Evolutionary conservation across 1,140 invertebrate genomes (phyloP).

Genomic region (Hyles vespertilio): DNA sequence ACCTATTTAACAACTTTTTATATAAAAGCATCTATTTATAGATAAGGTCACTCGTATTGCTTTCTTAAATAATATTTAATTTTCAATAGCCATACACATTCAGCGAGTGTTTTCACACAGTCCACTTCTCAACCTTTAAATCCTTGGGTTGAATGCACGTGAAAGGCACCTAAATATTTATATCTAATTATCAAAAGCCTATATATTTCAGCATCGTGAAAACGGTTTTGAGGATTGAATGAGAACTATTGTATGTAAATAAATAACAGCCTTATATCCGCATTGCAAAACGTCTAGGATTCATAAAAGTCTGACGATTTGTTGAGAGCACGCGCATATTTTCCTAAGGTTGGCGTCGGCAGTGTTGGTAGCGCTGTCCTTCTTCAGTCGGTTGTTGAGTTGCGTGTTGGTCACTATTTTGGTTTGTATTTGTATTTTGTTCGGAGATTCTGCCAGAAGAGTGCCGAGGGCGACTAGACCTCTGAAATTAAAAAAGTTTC

Average conservation of each 20-base stretch:
- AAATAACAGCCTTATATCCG: constrained; percentile 23
- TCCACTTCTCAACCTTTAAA: no score
- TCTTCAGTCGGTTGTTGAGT: constrained; percentile 52
- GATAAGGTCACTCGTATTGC: no score
- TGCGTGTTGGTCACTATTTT: constrained; percentile 50
- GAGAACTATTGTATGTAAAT: constrained; percentile 1
- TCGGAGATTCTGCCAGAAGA: constrained; percentile 59
- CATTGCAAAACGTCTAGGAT: constrained; percentile 7
- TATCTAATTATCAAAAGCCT: no score
- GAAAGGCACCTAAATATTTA: no score
- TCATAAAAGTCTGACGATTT: constrained; percentile 66
- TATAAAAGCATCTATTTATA: no score
- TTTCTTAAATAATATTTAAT: no score
- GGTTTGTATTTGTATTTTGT: constrained; percentile 53
- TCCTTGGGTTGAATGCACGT: no score
- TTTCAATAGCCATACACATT: no score
- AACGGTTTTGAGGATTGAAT: no score
- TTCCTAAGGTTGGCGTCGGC: constrained; percentile 44
- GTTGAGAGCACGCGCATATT: constrained; percentile 51
- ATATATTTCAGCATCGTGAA: no score
- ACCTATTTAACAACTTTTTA: no score
- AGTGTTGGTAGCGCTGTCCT: constrained; percentile 23
- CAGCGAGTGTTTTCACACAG: no score
- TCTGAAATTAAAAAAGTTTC: constrained; percentile 34
- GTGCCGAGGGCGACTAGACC: constrained; percentile 65